phyloP scores from a whole-genome alignment of 1,140 invertebrate genomes.

The Drosophila kurseongensis region DNA sequence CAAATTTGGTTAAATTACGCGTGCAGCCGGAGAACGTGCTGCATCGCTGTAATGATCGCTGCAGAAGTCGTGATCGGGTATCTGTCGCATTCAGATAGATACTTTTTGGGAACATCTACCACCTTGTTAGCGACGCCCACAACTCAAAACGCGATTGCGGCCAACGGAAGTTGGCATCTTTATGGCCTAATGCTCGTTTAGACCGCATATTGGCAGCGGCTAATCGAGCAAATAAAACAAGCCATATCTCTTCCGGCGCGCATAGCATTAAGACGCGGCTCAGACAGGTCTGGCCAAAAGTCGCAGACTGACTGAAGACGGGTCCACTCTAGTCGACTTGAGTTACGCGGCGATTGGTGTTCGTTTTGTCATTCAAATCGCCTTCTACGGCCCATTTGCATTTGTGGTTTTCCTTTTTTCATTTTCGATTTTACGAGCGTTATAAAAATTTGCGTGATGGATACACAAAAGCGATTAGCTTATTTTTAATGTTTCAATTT shows the following conservation, averaged over 20 bases:
- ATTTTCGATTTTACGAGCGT: conserved; percentile 48
- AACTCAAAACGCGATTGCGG: conserved; percentile 8
- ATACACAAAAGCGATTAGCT: conserved; percentile 71
- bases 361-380: conserved; percentile 70
- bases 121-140: conserved; percentile 30
- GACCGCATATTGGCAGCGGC: conserved; percentile 53
- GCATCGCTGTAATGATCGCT: conserved; percentile 28
- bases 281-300: conserved; percentile 32
- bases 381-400: conserved; percentile 56
- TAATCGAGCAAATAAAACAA: conserved; percentile 66
- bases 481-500: conserved; percentile 66
- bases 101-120: background rate
- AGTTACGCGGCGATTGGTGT: conserved; percentile 44
- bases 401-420: conserved; percentile 22
- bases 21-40: conserved; percentile 47
- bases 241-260: conserved; percentile 54
- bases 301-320: conserved; percentile 10
- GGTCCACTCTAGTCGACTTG: conserved; percentile 2
- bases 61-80: conserved; percentile 26
- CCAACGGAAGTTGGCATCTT: conserved; percentile 62
- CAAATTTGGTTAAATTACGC: conserved; percentile 75
- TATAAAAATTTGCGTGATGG: conserved; percentile 67
- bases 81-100: conserved; percentile 6
- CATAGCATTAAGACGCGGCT: conserved; percentile 29
- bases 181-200: conserved; percentile 58